Evolutionary conservation across 2,888 invertebrate genomes (phyloP).

Genomic region (Chloroclysta siterata): DNA sequence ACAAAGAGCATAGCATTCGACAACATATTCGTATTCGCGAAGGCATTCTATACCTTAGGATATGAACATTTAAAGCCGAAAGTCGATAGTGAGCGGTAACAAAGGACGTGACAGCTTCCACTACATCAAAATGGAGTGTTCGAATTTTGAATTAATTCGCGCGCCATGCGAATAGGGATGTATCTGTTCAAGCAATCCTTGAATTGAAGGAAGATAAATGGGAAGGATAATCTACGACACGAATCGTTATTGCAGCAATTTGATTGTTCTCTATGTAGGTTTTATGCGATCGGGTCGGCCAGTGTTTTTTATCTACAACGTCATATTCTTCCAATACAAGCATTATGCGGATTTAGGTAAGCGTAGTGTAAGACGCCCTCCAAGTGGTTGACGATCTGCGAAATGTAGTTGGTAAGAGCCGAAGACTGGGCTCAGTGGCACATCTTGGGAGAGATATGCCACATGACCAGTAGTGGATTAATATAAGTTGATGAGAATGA

Average conservation of each 20-base stretch:
- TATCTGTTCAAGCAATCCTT: constrained; percentile 9
- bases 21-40: constrained; percentile 35
- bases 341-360: too few species aligned
- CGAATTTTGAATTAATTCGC: constrained; percentile 82
- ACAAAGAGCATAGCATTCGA: constrained; percentile 23
- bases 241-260: not conserved
- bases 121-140: constrained; percentile 84
- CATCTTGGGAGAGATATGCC: too few species aligned
- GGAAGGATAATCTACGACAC: not conserved
- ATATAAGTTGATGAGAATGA: too few species aligned
- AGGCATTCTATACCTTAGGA: constrained; percentile 16
- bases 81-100: constrained; percentile 25
- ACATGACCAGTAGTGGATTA: too few species aligned
- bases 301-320: not conserved
- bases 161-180: constrained; percentile 34
- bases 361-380: too few species aligned
- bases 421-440: too few species aligned
- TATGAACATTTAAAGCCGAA: constrained; percentile 28
- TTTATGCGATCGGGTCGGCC: not conserved
- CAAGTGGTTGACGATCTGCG: too few species aligned
- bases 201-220: constrained; percentile 1
- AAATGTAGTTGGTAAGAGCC: too few species aligned
- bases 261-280: not conserved
- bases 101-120: constrained; percentile 71
- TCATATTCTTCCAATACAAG: not conserved